Evolutionary conservation across 92 coral and sea anemone genomes (phyloP).

Genomic region (Palythoa heliodiscus): DNA sequence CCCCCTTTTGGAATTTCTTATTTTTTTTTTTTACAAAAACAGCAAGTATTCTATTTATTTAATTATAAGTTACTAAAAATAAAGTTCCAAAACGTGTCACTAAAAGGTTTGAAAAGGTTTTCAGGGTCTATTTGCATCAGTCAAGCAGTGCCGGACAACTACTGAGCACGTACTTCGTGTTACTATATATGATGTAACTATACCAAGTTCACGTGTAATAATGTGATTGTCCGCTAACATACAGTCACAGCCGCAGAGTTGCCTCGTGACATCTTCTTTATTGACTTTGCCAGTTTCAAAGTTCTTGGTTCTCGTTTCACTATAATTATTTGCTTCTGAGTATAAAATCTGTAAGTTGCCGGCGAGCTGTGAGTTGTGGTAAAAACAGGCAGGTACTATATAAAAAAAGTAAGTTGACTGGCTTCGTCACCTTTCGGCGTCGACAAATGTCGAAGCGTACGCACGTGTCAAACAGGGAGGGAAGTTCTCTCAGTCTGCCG

Average conservation of each 20-base stretch:
- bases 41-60: neutral
- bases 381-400: slow-evolving; percentile 27
- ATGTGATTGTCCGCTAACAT: slow-evolving; percentile 6
- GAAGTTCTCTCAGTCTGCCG: slow-evolving; percentile 17
- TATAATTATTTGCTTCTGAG: slow-evolving; percentile 23
- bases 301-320: slow-evolving; percentile 13
- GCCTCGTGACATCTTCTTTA: slow-evolving; percentile 27
- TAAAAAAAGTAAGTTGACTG: slow-evolving; percentile 25
- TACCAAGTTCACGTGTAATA: slow-evolving; percentile 7
- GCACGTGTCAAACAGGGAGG: slow-evolving; percentile 38
- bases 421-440: slow-evolving; percentile 28
- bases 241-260: slow-evolving; percentile 25
- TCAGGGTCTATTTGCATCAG: slow-evolving; percentile 5
- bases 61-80: neutral
- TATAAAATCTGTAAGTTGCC: slow-evolving; percentile 24
- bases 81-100: slow-evolving; percentile 1
- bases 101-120: neutral
- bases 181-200: slow-evolving; percentile 20
- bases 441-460: slow-evolving; percentile 34
- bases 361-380: slow-evolving; percentile 19
- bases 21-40: too few species aligned
- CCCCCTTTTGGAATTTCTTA: neutral
- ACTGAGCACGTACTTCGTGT: slow-evolving; percentile 14
- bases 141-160: slow-evolving; percentile 11
- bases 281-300: slow-evolving; percentile 33